Evolutionary conservation across 2,113 vertebrate genomes (phyloP), one percentile per base, ranked within the genome.

Genomic region (Cyanocitta stelleri): DNA sequence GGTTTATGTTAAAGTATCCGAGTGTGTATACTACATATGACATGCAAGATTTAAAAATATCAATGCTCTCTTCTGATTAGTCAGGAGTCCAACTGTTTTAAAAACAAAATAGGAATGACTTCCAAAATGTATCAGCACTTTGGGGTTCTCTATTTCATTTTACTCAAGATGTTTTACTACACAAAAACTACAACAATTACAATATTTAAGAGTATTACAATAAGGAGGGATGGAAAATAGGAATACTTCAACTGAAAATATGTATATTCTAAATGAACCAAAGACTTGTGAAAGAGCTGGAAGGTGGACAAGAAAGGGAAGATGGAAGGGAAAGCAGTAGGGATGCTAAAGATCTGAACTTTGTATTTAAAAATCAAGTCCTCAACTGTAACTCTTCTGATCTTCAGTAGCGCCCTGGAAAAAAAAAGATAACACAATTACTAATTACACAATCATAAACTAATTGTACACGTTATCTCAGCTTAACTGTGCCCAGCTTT

Each of bases 381-480:
- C 88, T 97, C 91, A 95, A 81, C 61, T 75, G 92, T 89, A 96
- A 91, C 49, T 81, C 77, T 85, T 97, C 93, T 37, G 11, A 95
- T 77, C 87, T 94, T 98, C 95, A 98, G 92, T 98, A 98, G 75
- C 98, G 98, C 71, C 99, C 99, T 99, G 97, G 26, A 90, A 79
- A 51, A 61, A 94, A 48, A 68, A 77, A 82, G 55, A 92, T 33
- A 78, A 61, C 12, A 86, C 67, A 54, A 61, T 83, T 93, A 95
- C 56, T 71, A 78, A 71, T n/a, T 9, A 46, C 3, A 62, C 10
- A 29, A n/a, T 13, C 33, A 90, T 56, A 81, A 86, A 51, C 22
- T 20, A 75, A 83, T 61, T 35, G 13, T 29, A 86, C 15, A 26
- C 10, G 16, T 13, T 18, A 74, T 22, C 64, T 52, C 37, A 51